Evolutionary conservation across 1,140 invertebrate genomes (phyloP).

Genomic region (Papilio dardanus): DNA sequence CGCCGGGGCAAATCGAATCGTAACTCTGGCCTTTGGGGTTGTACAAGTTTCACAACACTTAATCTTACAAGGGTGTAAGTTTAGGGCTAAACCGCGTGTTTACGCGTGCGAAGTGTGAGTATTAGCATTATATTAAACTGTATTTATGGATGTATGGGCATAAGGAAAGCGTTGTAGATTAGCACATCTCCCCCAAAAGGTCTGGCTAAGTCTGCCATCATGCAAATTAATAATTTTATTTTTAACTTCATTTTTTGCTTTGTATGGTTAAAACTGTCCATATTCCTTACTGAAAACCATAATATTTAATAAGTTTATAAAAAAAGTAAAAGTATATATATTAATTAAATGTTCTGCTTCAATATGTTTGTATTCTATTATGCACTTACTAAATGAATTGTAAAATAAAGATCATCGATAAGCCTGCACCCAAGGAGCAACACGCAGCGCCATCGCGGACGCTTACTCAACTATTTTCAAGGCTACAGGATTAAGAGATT

Average conservation of each 20-base stretch:
- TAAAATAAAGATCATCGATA: neutral
- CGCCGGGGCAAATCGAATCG: neutral
- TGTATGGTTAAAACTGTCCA: too few relatives aligned
- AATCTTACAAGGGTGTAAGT: slow-evolving; percentile 16
- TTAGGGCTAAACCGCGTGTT: slow-evolving; percentile 6
- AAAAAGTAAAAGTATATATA: too few relatives aligned
- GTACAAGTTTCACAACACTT: slow-evolving; percentile 8
- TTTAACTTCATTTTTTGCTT: too few relatives aligned
- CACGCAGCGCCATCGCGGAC: neutral
- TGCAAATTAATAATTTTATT: too few relatives aligned
- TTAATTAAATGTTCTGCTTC: too few relatives aligned
- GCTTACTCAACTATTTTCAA: neutral
- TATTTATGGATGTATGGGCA: neutral
- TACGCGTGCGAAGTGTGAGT: slow-evolving; percentile 11
- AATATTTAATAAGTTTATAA: too few relatives aligned
- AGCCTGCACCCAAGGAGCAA: neutral
- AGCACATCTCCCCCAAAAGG: too few relatives aligned
- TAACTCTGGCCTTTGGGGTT: slow-evolving; percentile 8
- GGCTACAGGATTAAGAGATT: neutral
- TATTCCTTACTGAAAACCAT: too few relatives aligned
- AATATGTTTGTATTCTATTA: too few relatives aligned
- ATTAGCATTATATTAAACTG: neutral
- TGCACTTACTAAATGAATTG: neutral
- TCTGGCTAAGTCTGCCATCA: neutral
- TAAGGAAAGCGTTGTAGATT: neutral